Evolutionary conservation across 2,797 vertebrate species (phyloP), one percentile per base, ranked within the genome.

Genomic region (Rhadinocentrus ornatus): DNA sequence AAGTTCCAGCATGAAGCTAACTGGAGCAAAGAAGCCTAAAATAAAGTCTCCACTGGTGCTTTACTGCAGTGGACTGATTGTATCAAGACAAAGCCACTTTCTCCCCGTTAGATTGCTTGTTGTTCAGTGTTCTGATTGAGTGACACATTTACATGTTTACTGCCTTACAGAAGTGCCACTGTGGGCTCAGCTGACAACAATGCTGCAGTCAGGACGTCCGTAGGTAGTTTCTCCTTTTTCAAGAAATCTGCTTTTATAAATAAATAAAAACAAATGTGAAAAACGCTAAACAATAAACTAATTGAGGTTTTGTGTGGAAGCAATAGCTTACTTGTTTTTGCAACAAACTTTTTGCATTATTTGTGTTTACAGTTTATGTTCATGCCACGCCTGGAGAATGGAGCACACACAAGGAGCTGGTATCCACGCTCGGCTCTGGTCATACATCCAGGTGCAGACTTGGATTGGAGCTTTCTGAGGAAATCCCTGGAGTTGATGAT

Each of bases 1-100:
- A 9, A 76, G 59, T 56, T 62, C 72, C 77, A 83, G 62, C 63
- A 13, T 67, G 76, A 58, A 4, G 11, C 56, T 75, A 78, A 82
- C 53, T 76, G 65, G 69, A 81, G 80, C 72, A 54, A 31, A 48
- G 63, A 63, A 73, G 70, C 56, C 59, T 35, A 34, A 69, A 53
- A 62, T 46, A 24, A 69, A 56, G 60, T 72, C 71, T 66, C 55
- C 24, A 58, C 26, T 24, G 41, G 31, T 10, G 44, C 59, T 13
- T 5, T 6, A 22, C 44, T 71, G 58, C 6, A 8, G 46, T 22
- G 24, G 13, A 68, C 22, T 67, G 70, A 56, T 66, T 27, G 34
- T 73, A 18, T 68, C 60, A 48, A 65, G 46, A 24, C 20, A 59
- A 16, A 63, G 34, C 29, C 48, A 34, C 39, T 63, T 12, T 57